These are phyloP conservation scores for Chascanopsetta lugubris DNA, from an alignment of 2,113 vertebrate genomes.

Conservation along the genomic window DNA sequence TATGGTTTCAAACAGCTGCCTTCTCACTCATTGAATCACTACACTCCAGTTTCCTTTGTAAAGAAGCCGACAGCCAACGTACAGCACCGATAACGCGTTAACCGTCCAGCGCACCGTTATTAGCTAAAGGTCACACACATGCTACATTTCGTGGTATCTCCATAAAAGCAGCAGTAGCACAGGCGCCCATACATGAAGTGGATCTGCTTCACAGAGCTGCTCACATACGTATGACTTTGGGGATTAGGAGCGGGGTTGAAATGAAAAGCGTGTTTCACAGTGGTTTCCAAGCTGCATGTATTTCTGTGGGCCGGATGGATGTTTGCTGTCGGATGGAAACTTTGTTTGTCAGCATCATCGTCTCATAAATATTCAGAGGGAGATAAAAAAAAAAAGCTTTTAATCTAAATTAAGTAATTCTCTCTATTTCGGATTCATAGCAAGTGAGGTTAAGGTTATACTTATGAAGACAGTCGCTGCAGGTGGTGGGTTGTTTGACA, in stretches of 20 bases:
- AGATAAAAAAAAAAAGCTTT: background rate
- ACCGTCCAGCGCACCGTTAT: too few relatives aligned
- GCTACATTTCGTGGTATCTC: too few relatives aligned
- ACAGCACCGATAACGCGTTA: too few relatives aligned
- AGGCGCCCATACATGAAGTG: background rate
- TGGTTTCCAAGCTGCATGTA: background rate
- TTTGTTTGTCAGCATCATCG: slow-evolving; percentile 27
- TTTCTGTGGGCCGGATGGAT: slow-evolving; percentile 5
- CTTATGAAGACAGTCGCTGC: too few relatives aligned
- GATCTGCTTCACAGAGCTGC: too few relatives aligned
- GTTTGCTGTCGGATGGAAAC: slow-evolving; percentile 13
- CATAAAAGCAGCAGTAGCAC: background rate
- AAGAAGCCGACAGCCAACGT: too few relatives aligned
- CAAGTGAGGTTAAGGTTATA: too few relatives aligned
- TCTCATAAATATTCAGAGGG: slow-evolving; percentile 14
- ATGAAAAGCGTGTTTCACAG: slow-evolving; percentile 7
- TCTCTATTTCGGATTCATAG: slow-evolving; percentile 2
- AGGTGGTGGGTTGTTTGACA: too few relatives aligned
- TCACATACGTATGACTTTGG: background rate
- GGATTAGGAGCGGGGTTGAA: background rate
- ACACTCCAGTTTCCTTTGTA: too few relatives aligned
- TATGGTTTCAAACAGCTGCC: background rate
- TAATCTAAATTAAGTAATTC: slow-evolving; percentile 9
- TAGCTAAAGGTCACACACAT: too few relatives aligned
- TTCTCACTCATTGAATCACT: too few relatives aligned